Evolutionary conservation across 2,113 vertebrate species (phyloP).

Genomic region (Aegithalos caudatus): DNA sequence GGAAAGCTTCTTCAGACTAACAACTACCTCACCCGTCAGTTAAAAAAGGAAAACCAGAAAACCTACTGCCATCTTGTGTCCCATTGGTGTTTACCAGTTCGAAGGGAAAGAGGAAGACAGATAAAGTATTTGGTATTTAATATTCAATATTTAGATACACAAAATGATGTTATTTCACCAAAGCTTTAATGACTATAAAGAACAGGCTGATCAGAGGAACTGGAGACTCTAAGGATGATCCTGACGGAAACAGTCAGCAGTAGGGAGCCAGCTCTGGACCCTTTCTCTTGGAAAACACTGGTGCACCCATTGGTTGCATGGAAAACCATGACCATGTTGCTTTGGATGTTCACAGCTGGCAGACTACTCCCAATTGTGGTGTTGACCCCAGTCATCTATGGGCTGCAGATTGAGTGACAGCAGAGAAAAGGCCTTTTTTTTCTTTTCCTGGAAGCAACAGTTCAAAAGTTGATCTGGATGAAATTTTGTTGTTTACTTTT

Average conservation of each 20-base stretch:
- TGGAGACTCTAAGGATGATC: background rate
- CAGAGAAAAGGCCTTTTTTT: background rate
- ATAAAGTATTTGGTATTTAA: background rate
- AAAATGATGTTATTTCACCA: background rate
- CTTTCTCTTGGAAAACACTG: background rate
- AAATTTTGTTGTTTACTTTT: background rate
- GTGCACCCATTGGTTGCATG: background rate
- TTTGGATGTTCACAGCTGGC: background rate
- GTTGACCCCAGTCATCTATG: background rate
- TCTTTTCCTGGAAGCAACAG: background rate
- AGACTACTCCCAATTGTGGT: background rate
- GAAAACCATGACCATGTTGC: background rate
- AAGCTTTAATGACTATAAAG: background rate
- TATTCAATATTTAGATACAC: background rate
- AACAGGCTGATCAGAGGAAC: background rate
- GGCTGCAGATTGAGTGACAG: background rate
- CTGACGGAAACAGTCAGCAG: background rate
- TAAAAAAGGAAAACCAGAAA: background rate
- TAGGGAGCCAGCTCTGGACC: background rate
- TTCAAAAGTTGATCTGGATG: background rate
- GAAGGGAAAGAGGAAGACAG: background rate
- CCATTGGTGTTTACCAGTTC: background rate
- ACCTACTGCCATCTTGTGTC: slow-evolving; percentile 24
- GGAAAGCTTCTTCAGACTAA: background rate
- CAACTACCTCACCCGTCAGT: background rate